These are phyloP conservation scores for Anguilla obscura DNA, from an alignment of 2,797 vertebrate genomes.

Conservation along the genomic window DNA sequence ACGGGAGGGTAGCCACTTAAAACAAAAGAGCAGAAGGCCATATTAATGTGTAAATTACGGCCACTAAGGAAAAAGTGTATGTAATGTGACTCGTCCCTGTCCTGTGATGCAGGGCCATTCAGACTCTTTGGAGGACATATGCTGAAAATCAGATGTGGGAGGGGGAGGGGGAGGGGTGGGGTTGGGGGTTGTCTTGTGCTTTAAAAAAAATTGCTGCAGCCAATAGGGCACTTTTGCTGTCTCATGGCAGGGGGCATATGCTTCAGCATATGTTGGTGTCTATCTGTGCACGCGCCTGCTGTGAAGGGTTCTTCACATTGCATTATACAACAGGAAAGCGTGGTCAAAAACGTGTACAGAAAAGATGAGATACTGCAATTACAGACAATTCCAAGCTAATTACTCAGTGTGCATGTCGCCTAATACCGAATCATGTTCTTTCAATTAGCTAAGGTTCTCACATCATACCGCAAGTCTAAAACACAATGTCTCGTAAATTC, in stretches of 20 bases:
- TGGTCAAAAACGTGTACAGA: not conserved
- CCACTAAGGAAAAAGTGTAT: not conserved
- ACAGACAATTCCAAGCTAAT: not conserved
- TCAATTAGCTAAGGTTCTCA: not conserved
- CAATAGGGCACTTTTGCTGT: not conserved
- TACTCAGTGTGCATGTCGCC: not conserved
- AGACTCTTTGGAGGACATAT: not conserved
- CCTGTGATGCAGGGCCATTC: not conserved
- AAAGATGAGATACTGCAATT: not conserved
- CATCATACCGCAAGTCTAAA: not conserved
- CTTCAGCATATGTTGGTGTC: not conserved
- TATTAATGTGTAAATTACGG: not conserved
- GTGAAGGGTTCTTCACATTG: not conserved
- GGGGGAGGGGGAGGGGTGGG: no score
- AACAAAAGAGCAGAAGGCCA: not conserved
- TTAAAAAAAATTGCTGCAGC: not conserved
- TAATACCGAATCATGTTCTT: not conserved
- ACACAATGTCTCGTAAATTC: not conserved
- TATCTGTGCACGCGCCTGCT: not conserved
- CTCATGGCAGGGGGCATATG: not conserved
- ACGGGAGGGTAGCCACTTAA: not conserved
- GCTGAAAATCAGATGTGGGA: no score
- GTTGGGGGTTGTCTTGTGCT: no score
- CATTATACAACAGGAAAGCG: not conserved
- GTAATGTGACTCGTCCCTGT: not conserved